A percentile compares a stretch with the other conserved stretches of the same genome.
These are phyloP conservation scores for Scrobipalpa costella DNA, from an alignment of 2,888 invertebrate genomes.

Conservation along the genomic window DNA sequence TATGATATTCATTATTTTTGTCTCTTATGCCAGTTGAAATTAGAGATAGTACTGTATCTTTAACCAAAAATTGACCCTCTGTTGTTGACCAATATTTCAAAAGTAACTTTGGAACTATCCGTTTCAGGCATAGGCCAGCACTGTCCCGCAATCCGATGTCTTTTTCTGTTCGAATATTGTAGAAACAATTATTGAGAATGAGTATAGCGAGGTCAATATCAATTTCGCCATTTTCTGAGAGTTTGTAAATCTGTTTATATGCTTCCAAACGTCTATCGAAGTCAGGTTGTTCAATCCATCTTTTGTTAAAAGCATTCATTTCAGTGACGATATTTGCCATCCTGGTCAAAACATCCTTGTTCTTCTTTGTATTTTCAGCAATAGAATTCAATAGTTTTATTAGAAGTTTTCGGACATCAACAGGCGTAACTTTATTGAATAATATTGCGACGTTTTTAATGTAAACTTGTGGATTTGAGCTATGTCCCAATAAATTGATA, in stretches of 20 bases:
- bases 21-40: slow-evolving; percentile 87
- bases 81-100: slow-evolving; percentile 75
- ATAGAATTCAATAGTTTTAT: slow-evolving; percentile 83
- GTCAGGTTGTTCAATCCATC: slow-evolving; percentile 97
- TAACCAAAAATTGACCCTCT: slow-evolving; percentile 85
- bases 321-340: slow-evolving; percentile 81
- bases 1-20: slow-evolving; percentile 85
- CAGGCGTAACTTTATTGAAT: slow-evolving; percentile 84
- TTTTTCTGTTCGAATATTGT: slow-evolving; percentile 87
- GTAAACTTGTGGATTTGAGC: slow-evolving; percentile 83
- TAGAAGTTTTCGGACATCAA: slow-evolving; percentile 85
- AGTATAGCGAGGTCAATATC: slow-evolving; percentile 85
- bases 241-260: slow-evolving; percentile 84
- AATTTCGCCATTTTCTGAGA: slow-evolving; percentile 74
- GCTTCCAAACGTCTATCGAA: slow-evolving; percentile 90
- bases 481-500: slow-evolving; percentile 86
- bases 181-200: slow-evolving; percentile 91
- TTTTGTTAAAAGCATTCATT: slow-evolving; percentile 93
- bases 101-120: slow-evolving; percentile 84
- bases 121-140: slow-evolving; percentile 87
- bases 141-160: slow-evolving; percentile 92
- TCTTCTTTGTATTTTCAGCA: slow-evolving; percentile 64
- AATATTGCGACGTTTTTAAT: slow-evolving; percentile 86
- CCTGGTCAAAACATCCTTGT: slow-evolving; percentile 70
- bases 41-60: slow-evolving; percentile 86